Evolutionary conservation across 2,888 invertebrate genomes (phyloP).

Genomic region (Acleris holmiana): DNA sequence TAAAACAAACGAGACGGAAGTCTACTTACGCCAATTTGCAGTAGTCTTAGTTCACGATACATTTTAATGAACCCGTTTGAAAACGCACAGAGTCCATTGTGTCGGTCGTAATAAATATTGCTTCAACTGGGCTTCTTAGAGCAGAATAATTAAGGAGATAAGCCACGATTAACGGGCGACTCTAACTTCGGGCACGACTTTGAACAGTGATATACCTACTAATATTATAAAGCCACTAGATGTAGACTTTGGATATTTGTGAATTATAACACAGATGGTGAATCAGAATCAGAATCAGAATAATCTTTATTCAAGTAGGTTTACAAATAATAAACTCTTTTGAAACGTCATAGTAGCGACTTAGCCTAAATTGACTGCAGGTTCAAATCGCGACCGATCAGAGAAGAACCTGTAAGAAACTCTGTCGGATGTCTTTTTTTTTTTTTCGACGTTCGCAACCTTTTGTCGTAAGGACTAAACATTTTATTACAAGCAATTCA

Average conservation of each 20-base stretch:
- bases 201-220: conserved; percentile 20
- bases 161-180: conserved; percentile 31
- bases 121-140: conserved; percentile 45
- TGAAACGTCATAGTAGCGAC: too few relatives aligned
- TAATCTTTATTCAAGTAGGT: too few relatives aligned
- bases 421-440: too few relatives aligned
- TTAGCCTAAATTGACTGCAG: too few relatives aligned
- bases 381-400: too few relatives aligned
- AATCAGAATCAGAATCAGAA: too few relatives aligned
- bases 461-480: too few relatives aligned
- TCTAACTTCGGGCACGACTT: conserved; percentile 31
- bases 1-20: conserved; percentile 34
- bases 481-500: too few relatives aligned
- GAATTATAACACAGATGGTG: too few relatives aligned
- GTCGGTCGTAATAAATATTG: conserved; percentile 49
- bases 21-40: conserved; percentile 37
- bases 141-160: conserved; percentile 37
- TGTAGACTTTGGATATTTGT: not conserved
- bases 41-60: conserved; percentile 40
- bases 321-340: too few relatives aligned
- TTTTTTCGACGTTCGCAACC: too few relatives aligned
- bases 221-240: conserved; percentile 22
- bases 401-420: too few relatives aligned
- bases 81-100: conserved; percentile 51
- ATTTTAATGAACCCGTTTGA: conserved; percentile 55